A percentile compares a stretch with the other conserved stretches of the same genome.
These are phyloP conservation scores for Pandemis cinnamomeana DNA, from an alignment of 2,888 invertebrate species.

Conservation along the genomic window DNA sequence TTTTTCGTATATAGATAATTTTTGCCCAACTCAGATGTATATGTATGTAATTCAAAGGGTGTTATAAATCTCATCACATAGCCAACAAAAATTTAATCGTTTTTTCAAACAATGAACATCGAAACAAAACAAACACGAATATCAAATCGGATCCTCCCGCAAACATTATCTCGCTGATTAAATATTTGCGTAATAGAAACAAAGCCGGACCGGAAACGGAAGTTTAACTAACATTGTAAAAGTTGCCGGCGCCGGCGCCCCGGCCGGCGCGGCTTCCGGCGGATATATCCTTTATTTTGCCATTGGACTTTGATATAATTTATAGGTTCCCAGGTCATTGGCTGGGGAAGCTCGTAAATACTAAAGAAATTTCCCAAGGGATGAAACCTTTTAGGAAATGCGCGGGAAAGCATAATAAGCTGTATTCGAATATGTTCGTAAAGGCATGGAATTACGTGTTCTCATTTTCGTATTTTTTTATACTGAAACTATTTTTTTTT, in stretches of 20 bases:
- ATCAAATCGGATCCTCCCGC: not conserved
- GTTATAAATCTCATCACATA: not conserved
- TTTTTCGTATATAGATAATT: no score
- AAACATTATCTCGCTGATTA: conserved; percentile 13
- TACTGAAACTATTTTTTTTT: no score
- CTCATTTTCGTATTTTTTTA: no score
- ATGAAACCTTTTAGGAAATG: conserved; percentile 4
- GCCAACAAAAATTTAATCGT: not conserved
- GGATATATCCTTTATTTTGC: conserved; percentile 26
- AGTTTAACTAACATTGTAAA: conserved; percentile 36
- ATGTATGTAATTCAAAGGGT: not conserved
- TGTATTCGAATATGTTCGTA: not conserved
- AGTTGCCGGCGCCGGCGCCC: conserved; percentile 30
- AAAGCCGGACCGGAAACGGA: conserved; percentile 30
- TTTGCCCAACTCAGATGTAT: no score
- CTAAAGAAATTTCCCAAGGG: not conserved
- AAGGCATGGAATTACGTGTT: not conserved
- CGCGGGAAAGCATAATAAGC: not conserved
- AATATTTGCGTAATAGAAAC: conserved; percentile 3
- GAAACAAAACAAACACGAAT: not conserved
- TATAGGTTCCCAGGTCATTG: not conserved
- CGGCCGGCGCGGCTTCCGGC: conserved; percentile 18
- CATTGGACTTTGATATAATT: conserved; percentile 9
- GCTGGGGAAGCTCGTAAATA: conserved; percentile 8
- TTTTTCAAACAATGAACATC: not conserved